Conservation (phyloP, 2,888 invertebrate genomes). For the Arctia plantaginis region DNA sequence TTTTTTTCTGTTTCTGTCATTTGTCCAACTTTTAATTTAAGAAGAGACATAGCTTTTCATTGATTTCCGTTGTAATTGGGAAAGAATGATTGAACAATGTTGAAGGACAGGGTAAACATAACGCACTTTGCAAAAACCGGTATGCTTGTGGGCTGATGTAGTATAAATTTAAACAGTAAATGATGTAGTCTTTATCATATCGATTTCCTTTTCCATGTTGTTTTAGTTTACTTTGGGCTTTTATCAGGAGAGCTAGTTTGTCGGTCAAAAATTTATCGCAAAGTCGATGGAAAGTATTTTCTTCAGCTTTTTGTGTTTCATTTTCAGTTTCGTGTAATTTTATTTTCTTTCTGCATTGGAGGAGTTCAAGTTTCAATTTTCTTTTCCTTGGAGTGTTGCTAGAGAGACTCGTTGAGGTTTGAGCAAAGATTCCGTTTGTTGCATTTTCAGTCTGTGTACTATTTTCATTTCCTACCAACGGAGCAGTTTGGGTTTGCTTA, state of each 20-base stretch:
- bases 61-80: conserved; percentile 39
- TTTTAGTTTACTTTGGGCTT: conserved; percentile 31
- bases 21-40: conserved; percentile 43
- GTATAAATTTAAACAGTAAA: conserved; percentile 42
- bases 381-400: conserved; percentile 37
- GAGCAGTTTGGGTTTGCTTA: conserved; percentile 27
- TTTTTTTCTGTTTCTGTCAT: conserved; percentile 43
- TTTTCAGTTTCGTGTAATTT: conserved; percentile 17
- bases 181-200: conserved; percentile 33
- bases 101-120: conserved; percentile 26
- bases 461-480: conserved; percentile 19
- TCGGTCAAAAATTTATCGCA: conserved; percentile 30
- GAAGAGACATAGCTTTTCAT: conserved; percentile 33
- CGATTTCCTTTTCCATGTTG: conserved; percentile 29
- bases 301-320: conserved; percentile 20
- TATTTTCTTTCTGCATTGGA: conserved; percentile 25
- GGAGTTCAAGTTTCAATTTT: conserved; percentile 33
- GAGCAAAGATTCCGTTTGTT: conserved; percentile 30
- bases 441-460: conserved; percentile 17
- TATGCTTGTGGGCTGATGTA: conserved; percentile 34
- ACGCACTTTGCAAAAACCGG: conserved; percentile 26
- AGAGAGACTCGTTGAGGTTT: conserved; percentile 36
- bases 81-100: conserved; percentile 30
- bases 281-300: conserved; percentile 23
- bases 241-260: conserved; percentile 29